phyloP scores from a whole-genome alignment of 2,888 invertebrate species.

The Archaeoteleia sp. region DNA sequence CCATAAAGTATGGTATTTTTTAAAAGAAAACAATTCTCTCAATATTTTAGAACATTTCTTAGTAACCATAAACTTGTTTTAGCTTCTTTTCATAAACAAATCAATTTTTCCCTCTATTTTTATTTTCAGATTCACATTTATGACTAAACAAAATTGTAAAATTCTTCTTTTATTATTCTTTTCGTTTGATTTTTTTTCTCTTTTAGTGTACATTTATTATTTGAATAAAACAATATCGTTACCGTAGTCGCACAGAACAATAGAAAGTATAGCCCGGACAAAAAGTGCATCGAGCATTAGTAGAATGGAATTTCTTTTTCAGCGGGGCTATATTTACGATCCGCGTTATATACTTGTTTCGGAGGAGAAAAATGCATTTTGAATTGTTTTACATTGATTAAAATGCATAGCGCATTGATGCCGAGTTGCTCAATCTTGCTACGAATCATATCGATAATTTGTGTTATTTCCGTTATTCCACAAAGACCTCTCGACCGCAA shows the following conservation, averaged over 20 bases:
- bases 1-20: no score
- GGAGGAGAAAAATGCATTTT: constrained; percentile 28
- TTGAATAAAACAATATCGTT: constrained; percentile 43
- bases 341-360: constrained; percentile 17
- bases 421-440: constrained; percentile 14
- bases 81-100: no score
- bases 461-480: constrained; percentile 35
- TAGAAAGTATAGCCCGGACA: constrained; percentile 51
- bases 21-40: no score
- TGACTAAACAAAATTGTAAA: no score
- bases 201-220: constrained; percentile 25
- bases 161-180: no score
- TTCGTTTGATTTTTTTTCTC: no score
- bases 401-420: constrained; percentile 13
- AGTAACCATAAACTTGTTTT: no score
- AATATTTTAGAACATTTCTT: no score
- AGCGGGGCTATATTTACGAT: constrained; percentile 23
- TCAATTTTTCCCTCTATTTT: no score
- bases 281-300: constrained; percentile 44
- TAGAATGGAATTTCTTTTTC: constrained; percentile 39
- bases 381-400: constrained; percentile 10
- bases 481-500: constrained; percentile 32
- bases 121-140: no score
- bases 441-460: constrained; percentile 26
- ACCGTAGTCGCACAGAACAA: constrained; percentile 45